Conservation (phyloP, 2,113 vertebrate genomes). For the Pteropus alecto region DNA sequence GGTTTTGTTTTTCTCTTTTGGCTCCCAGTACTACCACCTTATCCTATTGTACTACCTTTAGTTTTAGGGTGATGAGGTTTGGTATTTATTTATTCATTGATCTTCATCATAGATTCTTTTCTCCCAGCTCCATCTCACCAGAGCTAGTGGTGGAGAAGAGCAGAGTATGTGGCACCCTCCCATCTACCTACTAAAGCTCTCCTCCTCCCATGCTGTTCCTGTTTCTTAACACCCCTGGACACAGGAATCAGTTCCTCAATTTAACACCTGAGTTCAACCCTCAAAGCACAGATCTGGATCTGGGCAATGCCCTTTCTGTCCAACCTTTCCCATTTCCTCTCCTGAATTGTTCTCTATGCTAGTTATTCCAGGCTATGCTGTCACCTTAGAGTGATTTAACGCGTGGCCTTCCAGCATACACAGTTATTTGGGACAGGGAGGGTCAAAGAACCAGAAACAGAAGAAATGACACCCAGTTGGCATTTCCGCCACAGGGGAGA, state of each 20-base stretch:
- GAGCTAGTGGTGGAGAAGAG: background rate
- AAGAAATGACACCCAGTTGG: accelerated
- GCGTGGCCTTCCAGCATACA: background rate
- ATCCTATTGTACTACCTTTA: background rate
- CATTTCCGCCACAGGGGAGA: background rate
- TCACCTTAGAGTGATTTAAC: background rate
- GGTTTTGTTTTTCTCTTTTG: background rate
- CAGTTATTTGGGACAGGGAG: background rate
- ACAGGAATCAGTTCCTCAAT: background rate
- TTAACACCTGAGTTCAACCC: background rate
- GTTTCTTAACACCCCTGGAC: background rate
- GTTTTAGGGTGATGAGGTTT: background rate
- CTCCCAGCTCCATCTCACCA: background rate
- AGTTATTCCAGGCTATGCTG: background rate
- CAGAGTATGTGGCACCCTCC: accelerated
- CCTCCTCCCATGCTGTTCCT: background rate
- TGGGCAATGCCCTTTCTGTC: background rate
- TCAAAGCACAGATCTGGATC: background rate
- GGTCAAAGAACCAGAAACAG: background rate
- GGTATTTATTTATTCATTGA: background rate
- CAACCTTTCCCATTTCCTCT: background rate
- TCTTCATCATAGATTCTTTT: background rate
- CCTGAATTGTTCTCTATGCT: background rate
- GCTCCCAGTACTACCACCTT: background rate
- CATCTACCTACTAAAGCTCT: background rate